Evolutionary conservation across 2,888 invertebrate species (phyloP).

Genomic region (Linnaemya tessellans): DNA sequence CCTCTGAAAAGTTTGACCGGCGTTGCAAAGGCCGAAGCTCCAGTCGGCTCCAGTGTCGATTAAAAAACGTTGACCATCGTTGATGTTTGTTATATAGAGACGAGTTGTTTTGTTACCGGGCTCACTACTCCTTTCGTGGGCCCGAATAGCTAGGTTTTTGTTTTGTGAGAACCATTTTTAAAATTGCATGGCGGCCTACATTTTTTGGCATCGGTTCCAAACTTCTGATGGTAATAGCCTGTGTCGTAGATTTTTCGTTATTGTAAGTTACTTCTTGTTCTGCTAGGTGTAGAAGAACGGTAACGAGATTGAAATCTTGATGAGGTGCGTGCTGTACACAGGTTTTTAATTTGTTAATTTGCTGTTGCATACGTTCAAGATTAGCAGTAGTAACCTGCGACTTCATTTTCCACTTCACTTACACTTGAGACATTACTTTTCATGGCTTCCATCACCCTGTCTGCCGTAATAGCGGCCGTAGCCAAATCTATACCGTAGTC

Average conservation of each 20-base stretch:
- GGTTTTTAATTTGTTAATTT: conserved; percentile 1
- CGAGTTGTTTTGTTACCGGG: background rate
- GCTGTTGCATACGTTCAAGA: background rate
- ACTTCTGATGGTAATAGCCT: background rate
- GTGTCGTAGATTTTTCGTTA: background rate
- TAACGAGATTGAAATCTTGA: background rate
- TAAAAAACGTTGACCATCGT: background rate
- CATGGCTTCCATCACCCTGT: conserved; percentile 12
- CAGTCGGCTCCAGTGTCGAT: background rate
- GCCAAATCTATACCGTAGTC: background rate
- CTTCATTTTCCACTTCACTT: background rate
- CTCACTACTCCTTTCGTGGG: background rate
- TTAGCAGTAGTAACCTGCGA: background rate
- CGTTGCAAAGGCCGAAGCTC: background rate
- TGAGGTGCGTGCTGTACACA: background rate
- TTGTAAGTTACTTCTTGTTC: background rate
- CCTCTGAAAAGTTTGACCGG: conserved; percentile 2
- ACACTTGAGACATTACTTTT: background rate
- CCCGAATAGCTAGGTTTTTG: background rate
- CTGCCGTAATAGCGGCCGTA: conserved; percentile 4
- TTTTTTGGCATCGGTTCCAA: background rate
- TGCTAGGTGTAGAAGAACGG: background rate
- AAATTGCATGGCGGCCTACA: conserved; percentile 1
- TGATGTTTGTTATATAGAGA: background rate
- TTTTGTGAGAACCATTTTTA: background rate